These are phyloP conservation scores for Xestia ashworthii DNA, from an alignment of 2,888 invertebrate species.

Conservation along the genomic window DNA sequence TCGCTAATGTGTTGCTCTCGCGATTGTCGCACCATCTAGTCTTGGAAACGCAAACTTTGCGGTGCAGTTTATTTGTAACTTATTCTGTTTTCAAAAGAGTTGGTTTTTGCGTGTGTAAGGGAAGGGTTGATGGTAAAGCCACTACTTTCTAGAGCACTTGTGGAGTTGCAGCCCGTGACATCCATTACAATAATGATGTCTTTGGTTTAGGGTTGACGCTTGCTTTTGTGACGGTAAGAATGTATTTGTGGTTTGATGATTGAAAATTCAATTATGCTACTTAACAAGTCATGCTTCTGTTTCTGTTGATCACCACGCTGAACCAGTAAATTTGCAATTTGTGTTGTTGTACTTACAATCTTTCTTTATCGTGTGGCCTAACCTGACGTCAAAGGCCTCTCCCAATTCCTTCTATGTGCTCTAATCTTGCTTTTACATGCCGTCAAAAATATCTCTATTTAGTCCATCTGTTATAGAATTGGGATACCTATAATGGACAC, in stretches of 20 bases:
- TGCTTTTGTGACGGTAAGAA: neutral
- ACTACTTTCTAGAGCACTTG: conserved; percentile 85
- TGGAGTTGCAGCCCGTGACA: conserved; percentile 88
- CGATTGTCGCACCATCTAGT: conserved; percentile 86
- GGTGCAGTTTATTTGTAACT: conserved; percentile 34
- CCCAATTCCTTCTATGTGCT: too few species aligned
- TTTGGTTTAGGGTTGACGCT: conserved; percentile 80
- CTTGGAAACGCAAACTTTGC: conserved; percentile 73
- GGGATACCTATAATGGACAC: too few species aligned
- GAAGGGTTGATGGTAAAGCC: conserved; percentile 69
- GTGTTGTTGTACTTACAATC: too few species aligned
- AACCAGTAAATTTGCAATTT: too few species aligned
- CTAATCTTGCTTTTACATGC: too few species aligned
- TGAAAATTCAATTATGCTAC: neutral
- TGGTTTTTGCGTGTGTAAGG: conserved; percentile 59
- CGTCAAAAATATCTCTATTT: too few species aligned
- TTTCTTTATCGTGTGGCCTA: too few species aligned
- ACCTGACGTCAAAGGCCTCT: too few species aligned
- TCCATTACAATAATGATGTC: conserved; percentile 89
- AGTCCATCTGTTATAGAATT: too few species aligned
- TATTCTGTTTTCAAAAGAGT: conserved; percentile 57
- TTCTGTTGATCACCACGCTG: neutral
- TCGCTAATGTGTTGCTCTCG: conserved; percentile 88
- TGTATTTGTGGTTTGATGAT: neutral
- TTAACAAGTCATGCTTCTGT: neutral